Conservation (phyloP, 2,797 vertebrate species). For the Sebastes cheni region DNA sequence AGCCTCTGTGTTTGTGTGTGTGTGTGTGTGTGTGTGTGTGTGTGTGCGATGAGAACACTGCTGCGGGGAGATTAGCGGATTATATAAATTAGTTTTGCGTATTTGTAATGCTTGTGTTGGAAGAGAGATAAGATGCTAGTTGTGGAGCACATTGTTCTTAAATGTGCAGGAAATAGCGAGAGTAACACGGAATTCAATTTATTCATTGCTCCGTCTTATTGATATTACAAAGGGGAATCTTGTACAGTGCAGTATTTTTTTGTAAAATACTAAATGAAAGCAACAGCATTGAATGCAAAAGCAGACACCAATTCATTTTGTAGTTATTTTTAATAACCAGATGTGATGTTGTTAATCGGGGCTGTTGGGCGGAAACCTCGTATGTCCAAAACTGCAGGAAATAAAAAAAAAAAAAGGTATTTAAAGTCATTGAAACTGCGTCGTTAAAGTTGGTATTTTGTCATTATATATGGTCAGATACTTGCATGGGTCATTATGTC, state of each 20-base stretch:
- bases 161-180: constrained; percentile 24
- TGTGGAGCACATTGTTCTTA: constrained; percentile 33
- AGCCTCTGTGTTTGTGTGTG: not conserved
- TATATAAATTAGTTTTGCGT: constrained; percentile 49
- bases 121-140: constrained; percentile 44
- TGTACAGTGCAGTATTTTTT: not conserved
- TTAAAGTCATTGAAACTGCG: not conserved
- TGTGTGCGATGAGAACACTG: constrained; percentile 14
- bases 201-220: constrained; percentile 10
- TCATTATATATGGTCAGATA: not conserved
- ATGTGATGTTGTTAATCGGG: not conserved
- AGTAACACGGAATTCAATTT: constrained; percentile 29
- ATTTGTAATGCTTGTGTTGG: constrained; percentile 46
- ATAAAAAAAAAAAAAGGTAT: not conserved
- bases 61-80: constrained; percentile 51
- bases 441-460: not conserved
- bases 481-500: not conserved
- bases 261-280: not conserved
- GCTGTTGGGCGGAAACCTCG: not conserved
- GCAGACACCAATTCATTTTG: not conserved
- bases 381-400: not conserved
- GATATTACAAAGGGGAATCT: constrained; percentile 14
- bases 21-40: not conserved
- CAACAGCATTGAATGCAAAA: not conserved
- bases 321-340: not conserved